Percentiles rank a stretch among this genome's conserved stretches.
phyloP scores from a whole-genome alignment of 2,888 invertebrate genomes.

The Gymnocheta viridis region DNA sequence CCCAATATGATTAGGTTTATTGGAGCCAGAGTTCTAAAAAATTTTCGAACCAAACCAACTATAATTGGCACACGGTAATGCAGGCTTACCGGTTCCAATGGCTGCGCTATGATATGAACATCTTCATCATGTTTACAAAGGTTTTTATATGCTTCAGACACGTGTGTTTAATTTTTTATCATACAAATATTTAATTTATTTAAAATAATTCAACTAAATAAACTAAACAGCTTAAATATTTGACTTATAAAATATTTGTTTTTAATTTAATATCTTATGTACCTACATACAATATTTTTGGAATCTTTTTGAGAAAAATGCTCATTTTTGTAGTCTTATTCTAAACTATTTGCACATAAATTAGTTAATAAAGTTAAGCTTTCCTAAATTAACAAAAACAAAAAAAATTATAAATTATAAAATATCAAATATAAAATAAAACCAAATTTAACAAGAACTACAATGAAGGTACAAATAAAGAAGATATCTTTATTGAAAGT shows the following conservation, averaged over 20 bases:
- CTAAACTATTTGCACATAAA: neutral
- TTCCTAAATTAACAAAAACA: neutral
- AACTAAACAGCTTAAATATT: neutral
- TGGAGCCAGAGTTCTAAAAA: constrained; percentile 75
- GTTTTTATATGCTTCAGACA: constrained; percentile 73
- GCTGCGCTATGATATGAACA: constrained; percentile 86
- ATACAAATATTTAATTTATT: neutral
- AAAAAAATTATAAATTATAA: neutral
- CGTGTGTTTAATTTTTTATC: neutral
- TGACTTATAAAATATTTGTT: neutral
- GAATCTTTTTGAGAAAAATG: constrained; percentile 39
- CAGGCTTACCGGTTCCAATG: constrained; percentile 86
- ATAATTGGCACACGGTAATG: constrained; percentile 83
- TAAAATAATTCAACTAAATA: neutral
- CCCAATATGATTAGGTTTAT: too few relatives aligned
- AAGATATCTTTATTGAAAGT: neutral
- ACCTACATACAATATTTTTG: constrained; percentile 9
- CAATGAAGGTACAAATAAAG: too few relatives aligned
- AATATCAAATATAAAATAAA: neutral
- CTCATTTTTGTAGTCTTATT: neutral
- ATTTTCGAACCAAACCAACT: constrained; percentile 79
- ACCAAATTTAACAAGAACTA: neutral
- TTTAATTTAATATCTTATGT: neutral
- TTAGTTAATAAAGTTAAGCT: neutral
- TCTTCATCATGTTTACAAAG: constrained; percentile 71